Percentiles rank a stretch among this genome's conserved stretches.
These are phyloP conservation scores for Spea hammondii DNA, from an alignment of 2,797 vertebrate genomes.

Conservation along the genomic window DNA sequence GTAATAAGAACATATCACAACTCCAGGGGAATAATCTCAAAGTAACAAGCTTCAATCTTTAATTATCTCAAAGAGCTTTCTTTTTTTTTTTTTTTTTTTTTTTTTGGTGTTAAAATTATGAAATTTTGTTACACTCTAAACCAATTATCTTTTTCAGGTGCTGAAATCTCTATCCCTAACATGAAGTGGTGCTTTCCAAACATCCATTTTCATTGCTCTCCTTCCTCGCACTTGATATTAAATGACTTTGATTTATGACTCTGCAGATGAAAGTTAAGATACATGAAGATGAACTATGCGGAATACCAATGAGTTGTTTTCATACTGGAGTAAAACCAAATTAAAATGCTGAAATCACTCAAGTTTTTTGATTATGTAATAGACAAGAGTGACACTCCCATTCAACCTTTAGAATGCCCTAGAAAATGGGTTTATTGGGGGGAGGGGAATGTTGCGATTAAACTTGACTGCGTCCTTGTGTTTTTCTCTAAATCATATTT, in stretches of 20 bases:
- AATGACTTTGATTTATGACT: conserved; percentile 49
- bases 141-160: conserved; percentile 29
- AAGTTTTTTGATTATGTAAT: conserved; percentile 18
- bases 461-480: no score
- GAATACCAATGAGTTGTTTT: conserved; percentile 35
- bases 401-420: conserved; percentile 16
- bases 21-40: not conserved
- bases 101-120: conserved; percentile 22
- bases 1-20: not conserved
- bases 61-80: conserved; percentile 12
- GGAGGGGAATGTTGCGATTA: no score
- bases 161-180: conserved; percentile 23
- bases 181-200: conserved; percentile 1
- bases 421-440: not conserved
- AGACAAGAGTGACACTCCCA: not conserved
- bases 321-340: not conserved
- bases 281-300: not conserved
- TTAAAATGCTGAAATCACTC: conserved; percentile 4
- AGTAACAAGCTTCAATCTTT: conserved; percentile 6
- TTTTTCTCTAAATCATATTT: not conserved
- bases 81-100: not conserved
- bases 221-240: conserved; percentile 43
- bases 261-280: conserved; percentile 44
- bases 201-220: conserved; percentile 29
- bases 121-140: conserved; percentile 5